Conservation (phyloP, 2,888 invertebrate genomes). For the Rhamnusium bicolor region DNA sequence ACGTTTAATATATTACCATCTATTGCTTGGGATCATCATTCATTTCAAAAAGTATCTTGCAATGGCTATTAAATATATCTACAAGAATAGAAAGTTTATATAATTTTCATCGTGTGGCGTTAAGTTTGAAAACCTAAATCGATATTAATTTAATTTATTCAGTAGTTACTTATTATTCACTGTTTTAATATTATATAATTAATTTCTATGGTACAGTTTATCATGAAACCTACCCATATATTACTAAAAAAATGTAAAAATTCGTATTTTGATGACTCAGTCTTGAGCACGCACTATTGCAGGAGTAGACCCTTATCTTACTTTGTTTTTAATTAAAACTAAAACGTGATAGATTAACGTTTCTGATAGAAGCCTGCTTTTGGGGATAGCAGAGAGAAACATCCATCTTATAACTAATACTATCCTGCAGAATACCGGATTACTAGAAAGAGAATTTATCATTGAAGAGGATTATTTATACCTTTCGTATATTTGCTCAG, state of each 20-base stretch:
- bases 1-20: too few relatives aligned
- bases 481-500: background rate
- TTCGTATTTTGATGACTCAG: background rate
- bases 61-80: too few relatives aligned
- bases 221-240: too few relatives aligned
- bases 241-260: background rate
- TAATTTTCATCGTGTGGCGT: too few relatives aligned
- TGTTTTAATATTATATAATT: too few relatives aligned
- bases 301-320: background rate
- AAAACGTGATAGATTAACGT: slow-evolving; percentile 5
- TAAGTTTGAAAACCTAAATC: too few relatives aligned
- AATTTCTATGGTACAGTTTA: too few relatives aligned
- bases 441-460: background rate
- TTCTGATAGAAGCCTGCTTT: background rate
- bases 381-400: background rate
- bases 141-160: too few relatives aligned
- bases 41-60: too few relatives aligned
- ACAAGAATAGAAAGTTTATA: too few relatives aligned
- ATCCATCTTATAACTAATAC: background rate
- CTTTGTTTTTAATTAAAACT: background rate
- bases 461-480: background rate
- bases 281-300: background rate
- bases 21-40: too few relatives aligned
- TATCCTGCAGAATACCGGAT: background rate
- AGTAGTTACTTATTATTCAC: too few relatives aligned